Conservation (phyloP, 2,113 vertebrate species). For the Otis tarda region DNA sequence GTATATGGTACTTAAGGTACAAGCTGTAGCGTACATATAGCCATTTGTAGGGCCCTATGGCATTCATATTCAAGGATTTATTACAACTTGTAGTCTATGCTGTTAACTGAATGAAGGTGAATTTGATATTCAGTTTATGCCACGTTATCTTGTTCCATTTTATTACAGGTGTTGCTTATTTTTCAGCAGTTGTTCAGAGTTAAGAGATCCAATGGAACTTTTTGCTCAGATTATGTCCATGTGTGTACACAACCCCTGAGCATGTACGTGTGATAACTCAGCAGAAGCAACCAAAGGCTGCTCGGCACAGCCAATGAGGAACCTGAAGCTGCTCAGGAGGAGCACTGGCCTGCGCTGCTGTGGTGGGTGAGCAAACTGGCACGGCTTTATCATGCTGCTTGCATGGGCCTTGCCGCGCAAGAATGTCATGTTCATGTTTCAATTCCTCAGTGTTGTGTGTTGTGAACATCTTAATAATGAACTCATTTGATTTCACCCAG, state of each 20-base stretch:
- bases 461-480: background rate
- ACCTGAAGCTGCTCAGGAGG: background rate
- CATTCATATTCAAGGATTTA: background rate
- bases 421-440: background rate
- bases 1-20: background rate
- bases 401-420: fast-evolving
- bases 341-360: background rate
- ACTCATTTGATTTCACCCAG: background rate
- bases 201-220: background rate
- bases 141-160: background rate
- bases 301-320: background rate
- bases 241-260: background rate
- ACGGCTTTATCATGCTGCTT: fast-evolving
- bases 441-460: too few relatives aligned
- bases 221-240: fast-evolving
- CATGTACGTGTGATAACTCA: background rate
- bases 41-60: background rate
- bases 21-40: background rate
- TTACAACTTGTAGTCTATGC: background rate
- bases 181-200: background rate
- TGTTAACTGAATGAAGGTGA: background rate
- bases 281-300: background rate
- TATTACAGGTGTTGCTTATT: background rate
- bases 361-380: background rate
- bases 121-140: background rate